Conservation (phyloP, 2,888 invertebrate species). For the Drosophila histrio region DNA sequence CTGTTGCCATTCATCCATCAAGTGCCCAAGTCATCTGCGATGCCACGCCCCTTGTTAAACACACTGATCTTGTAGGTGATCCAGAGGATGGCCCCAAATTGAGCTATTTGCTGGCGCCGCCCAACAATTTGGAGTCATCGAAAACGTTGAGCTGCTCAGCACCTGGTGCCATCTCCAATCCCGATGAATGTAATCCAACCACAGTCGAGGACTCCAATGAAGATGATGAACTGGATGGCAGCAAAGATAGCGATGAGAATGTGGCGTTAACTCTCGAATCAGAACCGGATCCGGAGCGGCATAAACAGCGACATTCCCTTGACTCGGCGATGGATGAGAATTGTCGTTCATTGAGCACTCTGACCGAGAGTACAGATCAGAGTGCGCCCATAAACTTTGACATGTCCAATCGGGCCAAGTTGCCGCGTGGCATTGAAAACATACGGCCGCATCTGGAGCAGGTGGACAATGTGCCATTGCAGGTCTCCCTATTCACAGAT, state of each 20-base stretch:
- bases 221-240: constrained; percentile 30
- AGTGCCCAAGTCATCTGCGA: constrained; percentile 66
- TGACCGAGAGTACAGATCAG: constrained; percentile 95
- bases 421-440: constrained; percentile 98
- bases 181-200: constrained; percentile 78
- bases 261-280: constrained; percentile 43
- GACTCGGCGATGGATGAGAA: constrained; percentile 87
- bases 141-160: constrained; percentile 93
- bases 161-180: constrained; percentile 90
- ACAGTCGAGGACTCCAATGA: constrained; percentile 15
- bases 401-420: constrained; percentile 96
- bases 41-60: constrained; percentile 48
- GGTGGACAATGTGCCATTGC: constrained; percentile 98
- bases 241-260: constrained; percentile 48
- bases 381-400: constrained; percentile 96
- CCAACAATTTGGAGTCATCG: constrained; percentile 87
- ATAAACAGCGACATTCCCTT: constrained; percentile 84
- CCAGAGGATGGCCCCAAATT: constrained; percentile 68
- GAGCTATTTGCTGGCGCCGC: constrained; percentile 81
- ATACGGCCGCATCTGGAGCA: constrained; percentile 97
- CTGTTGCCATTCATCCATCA: constrained; percentile 60
- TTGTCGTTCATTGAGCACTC: constrained; percentile 92
- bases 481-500: constrained; percentile 98
- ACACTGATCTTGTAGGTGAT: constrained; percentile 70
- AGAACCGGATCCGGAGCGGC: constrained; percentile 36